Evolutionary conservation across 2,113 vertebrate genomes (phyloP), one percentile per base, ranked within the genome.

Genomic region (Syngnathus floridae): DNA sequence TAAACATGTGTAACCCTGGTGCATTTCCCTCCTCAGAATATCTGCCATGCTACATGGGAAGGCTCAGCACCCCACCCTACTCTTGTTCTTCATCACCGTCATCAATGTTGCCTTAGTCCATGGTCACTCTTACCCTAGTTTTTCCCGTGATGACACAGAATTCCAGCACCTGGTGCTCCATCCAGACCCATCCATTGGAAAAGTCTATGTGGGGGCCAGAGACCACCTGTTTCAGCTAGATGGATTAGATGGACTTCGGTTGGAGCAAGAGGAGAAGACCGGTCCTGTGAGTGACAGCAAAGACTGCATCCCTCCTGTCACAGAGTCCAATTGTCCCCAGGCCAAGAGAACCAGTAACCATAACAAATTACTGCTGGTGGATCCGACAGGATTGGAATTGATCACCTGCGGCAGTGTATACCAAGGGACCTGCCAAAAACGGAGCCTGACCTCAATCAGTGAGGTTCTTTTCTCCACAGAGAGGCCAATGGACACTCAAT

Each of bases 381-480:
- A 95, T 65, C 49, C 92, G 0, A 86, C 85, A 64, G 88, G 90
- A 19, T 78, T 76, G 26, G 92, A 95, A 82, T 86, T 99, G 63
- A 93, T 99, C 3, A 94, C 92, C 55, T 99, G 97, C 2, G 96
- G 97, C 67, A 98, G 94, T 0, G 93, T 96, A 37, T 92, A 95
- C 85, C 95, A 99, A 83, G 96, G 96, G 0, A 93, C 93, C 74
- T 99, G 96, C 41, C 94, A 99, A 81, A 97, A 95, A 78, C 92
- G 95, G 66, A 93, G 89, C 72, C 87, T 97, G 4, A 52, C 51
- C 0, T 92, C 91, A 5, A 91, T 99, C 0, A 75, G 80, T 31
- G 70, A 82, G 0, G 77, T 98, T 31, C 86, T 95, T 3, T 95
- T 97, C 75, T 90, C 92, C 45, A 93, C 93, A 0, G 92, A 94